Base-by-base conservation (phyloP, 2,113 vertebrate genomes). In the Atractosteus spatula region DNA sequence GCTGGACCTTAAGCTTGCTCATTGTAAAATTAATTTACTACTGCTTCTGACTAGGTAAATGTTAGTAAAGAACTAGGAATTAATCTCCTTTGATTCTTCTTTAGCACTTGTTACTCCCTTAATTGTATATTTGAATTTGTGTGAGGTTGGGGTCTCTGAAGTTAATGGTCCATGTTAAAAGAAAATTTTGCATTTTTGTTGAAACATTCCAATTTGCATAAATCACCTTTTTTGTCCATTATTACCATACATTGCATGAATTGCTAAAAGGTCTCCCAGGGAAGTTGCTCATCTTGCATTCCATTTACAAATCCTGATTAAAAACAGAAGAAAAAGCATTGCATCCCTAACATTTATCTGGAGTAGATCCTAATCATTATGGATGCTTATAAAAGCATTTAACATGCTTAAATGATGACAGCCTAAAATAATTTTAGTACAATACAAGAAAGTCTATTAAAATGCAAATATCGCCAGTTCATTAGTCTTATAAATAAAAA, bases 161-260 rank as follows among this genome's bases (percentile, higher is more conserved):
- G 74, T 82, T 79, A 75, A 71, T 75, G 62, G 72, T 43, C 62
- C 69, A 72, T 77, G 79, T 78, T 75, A 67, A 68, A 69, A 69
- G 74, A 72, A 41, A 65, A n/a, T 76, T 83, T 77, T 64, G 70
- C 74, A 77, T 79, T 74, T 71, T 62, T 55, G 73, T 42, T 63
- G 56, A 67, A 68, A 55, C 16, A 17, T 72, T 77, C 64, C 55
- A 55, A 81, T 80, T 79, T 73, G 71, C 74, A 76, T 85, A 81
- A 84, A 79, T 78, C 68, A 65, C 47, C 72, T 72, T 78, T 70
- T 77, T 78, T 74, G 75, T 78, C 74, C 55, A n/a, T 76, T 71
- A 79, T 80, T 85, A 79, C 71, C 76, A 79, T 81, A 76, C 74
- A 77, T 81, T 74, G 75, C 76, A 78, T 77, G 75, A 81, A 80